Conservation (phyloP, 2,797 vertebrate species). For the Moxostoma hubbsi region DNA sequence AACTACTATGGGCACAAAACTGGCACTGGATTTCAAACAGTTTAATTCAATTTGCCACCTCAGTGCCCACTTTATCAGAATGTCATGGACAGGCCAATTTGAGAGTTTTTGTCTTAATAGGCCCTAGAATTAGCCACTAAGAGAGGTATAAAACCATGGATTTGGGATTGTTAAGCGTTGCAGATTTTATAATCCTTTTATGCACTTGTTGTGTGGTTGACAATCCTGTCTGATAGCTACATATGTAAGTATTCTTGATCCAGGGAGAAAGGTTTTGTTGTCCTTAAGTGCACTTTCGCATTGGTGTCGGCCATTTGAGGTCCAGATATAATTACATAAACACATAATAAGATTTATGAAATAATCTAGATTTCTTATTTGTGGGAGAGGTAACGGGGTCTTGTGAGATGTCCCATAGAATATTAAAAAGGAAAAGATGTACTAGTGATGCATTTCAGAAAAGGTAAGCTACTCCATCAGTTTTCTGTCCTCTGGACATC, state of each 20-base stretch:
- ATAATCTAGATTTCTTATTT: background rate
- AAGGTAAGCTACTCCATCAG: background rate
- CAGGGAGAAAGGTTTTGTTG: conserved; percentile 24
- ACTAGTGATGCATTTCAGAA: too few species aligned
- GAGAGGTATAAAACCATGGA: conserved; percentile 59
- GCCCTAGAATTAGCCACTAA: conserved; percentile 17
- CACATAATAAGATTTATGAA: background rate
- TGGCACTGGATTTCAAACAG: background rate
- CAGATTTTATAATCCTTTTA: conserved; percentile 75
- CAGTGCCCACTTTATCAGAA: background rate
- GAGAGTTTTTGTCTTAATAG: conserved; percentile 29
- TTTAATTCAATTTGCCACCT: conserved; percentile 8
- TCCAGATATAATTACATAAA: background rate
- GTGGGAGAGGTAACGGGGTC: background rate
- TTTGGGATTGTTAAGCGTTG: conserved; percentile 63
- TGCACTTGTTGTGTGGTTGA: conserved; percentile 69
- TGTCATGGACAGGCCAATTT: conserved; percentile 11
- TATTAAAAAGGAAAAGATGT: background rate
- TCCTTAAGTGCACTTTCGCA: conserved; percentile 17
- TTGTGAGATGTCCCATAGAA: background rate
- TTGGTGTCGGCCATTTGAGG: background rate
- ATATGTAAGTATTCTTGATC: conserved; percentile 22
- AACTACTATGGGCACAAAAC: background rate
- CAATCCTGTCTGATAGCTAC: conserved; percentile 56
- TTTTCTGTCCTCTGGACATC: conserved; percentile 3